Evolutionary conservation across 2,797 vertebrate species (phyloP).

Genomic region (Neopelma chrysocephalum): DNA sequence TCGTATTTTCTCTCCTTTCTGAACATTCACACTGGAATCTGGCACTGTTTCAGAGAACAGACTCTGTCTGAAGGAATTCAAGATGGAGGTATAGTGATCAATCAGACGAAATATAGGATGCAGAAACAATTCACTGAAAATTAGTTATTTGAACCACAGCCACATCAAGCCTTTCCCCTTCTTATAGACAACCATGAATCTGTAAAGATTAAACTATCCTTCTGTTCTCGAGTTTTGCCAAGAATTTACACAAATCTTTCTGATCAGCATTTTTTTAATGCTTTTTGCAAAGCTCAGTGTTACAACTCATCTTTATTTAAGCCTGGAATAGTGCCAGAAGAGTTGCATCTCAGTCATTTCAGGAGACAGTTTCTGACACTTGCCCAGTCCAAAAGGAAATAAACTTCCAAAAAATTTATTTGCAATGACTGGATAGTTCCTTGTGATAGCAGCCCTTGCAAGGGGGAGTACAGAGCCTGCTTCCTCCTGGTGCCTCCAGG

Average conservation of each 20-base stretch:
- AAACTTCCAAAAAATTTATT: neutral
- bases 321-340: neutral
- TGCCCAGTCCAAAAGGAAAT: neutral
- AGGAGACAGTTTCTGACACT: neutral
- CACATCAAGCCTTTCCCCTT: neutral
- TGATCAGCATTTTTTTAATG: slow-evolving; percentile 31
- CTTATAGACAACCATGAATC: slow-evolving; percentile 28
- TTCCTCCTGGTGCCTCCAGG: neutral
- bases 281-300: neutral
- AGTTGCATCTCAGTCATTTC: neutral
- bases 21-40: neutral
- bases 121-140: slow-evolving; percentile 18
- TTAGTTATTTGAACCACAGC: slow-evolving; percentile 25
- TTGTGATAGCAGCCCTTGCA: neutral
- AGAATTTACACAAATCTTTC: slow-evolving; percentile 2
- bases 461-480: neutral
- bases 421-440: neutral
- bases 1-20: slow-evolving; percentile 27
- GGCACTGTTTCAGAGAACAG: neutral
- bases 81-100: neutral
- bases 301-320: slow-evolving; percentile 45
- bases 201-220: neutral
- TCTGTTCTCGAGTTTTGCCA: slow-evolving; percentile 17
- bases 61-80: neutral
- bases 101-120: neutral